A percentile compares a stretch with the other conserved stretches of the same genome.
Evolutionary conservation across 2,888 invertebrate species (phyloP).

Genomic region (Pantelozetes paolii): DNA sequence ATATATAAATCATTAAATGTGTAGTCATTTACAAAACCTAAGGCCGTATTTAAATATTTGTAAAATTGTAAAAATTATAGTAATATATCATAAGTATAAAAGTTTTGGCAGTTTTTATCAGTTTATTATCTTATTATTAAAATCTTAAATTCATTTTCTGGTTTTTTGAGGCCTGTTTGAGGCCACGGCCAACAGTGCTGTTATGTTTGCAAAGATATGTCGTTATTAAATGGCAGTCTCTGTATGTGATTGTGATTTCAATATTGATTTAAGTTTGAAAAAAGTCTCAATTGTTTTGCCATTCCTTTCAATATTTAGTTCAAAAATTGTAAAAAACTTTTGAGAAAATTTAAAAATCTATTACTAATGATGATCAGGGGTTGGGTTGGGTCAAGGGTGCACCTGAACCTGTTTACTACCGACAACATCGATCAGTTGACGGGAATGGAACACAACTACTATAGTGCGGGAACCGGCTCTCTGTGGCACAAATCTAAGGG

Average conservation of each 20-base stretch:
- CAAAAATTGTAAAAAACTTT: not conserved
- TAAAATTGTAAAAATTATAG: constrained; percentile 18
- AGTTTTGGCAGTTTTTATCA: constrained; percentile 31
- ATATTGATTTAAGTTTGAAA: not conserved
- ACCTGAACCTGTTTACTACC: constrained; percentile 63
- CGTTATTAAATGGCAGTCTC: constrained; percentile 25
- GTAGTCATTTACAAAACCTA: constrained; percentile 20
- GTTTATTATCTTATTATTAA: constrained; percentile 18
- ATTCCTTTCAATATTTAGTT: not conserved
- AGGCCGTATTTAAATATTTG: constrained; percentile 36
- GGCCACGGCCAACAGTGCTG: constrained; percentile 22
- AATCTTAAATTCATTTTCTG: not conserved
- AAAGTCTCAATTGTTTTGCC: not conserved
- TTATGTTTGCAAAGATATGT: constrained; percentile 22
- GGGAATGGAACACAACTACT: constrained; percentile 67
- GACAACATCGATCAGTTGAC: constrained; percentile 65
- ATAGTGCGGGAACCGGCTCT: constrained; percentile 62
- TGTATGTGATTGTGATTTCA: not conserved
- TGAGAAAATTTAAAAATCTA: not conserved
- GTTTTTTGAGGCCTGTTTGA: constrained; percentile 27
- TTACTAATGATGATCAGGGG: not conserved
- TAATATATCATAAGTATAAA: constrained; percentile 7
- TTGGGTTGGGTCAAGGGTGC: constrained; percentile 2
- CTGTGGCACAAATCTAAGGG: constrained; percentile 61
- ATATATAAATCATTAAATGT: constrained; percentile 32